Percentiles rank a stretch among this genome's conserved stretches.
Evolutionary conservation across 2,888 invertebrate species (phyloP).

Genomic region (Drosophila pseudotakahashii): DNA sequence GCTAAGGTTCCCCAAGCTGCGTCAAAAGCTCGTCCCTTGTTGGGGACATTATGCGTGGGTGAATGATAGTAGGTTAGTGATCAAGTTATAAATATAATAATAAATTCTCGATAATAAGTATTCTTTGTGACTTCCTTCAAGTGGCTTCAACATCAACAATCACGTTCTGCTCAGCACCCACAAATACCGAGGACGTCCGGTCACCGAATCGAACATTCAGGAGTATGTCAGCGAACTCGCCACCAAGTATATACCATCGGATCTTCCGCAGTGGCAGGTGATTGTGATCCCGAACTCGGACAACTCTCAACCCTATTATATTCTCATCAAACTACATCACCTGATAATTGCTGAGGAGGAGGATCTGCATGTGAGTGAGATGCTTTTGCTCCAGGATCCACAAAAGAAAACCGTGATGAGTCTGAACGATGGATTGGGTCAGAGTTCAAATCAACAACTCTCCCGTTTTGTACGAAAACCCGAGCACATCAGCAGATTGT

Average conservation of each 20-base stretch:
- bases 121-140: slow-evolving; percentile 29
- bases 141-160: slow-evolving; percentile 87
- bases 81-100: background rate
- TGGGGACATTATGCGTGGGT: slow-evolving; percentile 92
- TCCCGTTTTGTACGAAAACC: slow-evolving; percentile 86
- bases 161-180: slow-evolving; percentile 88
- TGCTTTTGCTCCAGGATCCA: slow-evolving; percentile 87
- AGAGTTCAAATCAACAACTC: slow-evolving; percentile 81
- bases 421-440: slow-evolving; percentile 52
- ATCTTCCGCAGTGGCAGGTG: slow-evolving; percentile 92
- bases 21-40: slow-evolving; percentile 88
- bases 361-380: slow-evolving; percentile 90
- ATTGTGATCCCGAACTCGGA: slow-evolving; percentile 87
- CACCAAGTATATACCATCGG: slow-evolving; percentile 90
- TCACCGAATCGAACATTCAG: slow-evolving; percentile 90
- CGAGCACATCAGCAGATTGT: slow-evolving; percentile 88
- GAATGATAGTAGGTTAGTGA: slow-evolving; percentile 85
- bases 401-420: slow-evolving; percentile 60
- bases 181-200: slow-evolving; percentile 88
- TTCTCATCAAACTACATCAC: slow-evolving; percentile 91
- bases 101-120: background rate
- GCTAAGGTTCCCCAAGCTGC: slow-evolving; percentile 88
- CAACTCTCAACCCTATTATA: slow-evolving; percentile 86
- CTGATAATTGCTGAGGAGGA: slow-evolving; percentile 89
- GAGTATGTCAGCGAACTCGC: slow-evolving; percentile 91